A percentile compares a stretch with the other conserved stretches of the same genome.
Conservation (phyloP, 2,888 invertebrate species). For the Theretra japonica region DNA sequence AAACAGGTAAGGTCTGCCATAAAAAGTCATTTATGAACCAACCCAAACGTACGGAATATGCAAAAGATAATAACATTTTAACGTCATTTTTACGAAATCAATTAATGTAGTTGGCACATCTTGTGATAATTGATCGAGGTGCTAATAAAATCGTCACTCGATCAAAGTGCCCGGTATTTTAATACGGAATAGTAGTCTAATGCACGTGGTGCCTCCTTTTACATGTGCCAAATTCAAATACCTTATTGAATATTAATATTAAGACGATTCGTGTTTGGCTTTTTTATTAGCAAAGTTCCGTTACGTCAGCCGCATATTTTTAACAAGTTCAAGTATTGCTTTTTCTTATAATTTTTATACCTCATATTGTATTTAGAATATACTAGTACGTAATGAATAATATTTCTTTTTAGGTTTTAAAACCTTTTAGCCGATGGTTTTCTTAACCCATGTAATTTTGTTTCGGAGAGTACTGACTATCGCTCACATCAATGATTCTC, state of each 20-base stretch:
- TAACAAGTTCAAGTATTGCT: background rate
- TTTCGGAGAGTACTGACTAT: too few species aligned
- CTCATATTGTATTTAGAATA: too few species aligned
- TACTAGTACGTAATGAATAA: background rate
- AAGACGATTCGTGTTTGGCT: background rate
- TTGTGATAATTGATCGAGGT: too few species aligned
- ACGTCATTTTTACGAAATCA: too few species aligned
- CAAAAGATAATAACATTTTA: too few species aligned
- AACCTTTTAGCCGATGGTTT: background rate
- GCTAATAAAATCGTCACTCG: background rate
- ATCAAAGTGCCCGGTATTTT: background rate
- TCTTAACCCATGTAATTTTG: background rate
- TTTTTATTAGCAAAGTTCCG: background rate
- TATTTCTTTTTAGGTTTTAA: background rate
- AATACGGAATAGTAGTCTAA: background rate
- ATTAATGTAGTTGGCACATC: too few species aligned
- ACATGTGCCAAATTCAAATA: background rate
- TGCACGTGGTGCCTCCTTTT: background rate
- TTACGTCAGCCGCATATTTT: conserved; percentile 3
- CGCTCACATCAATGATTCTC: too few species aligned
- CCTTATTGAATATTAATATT: background rate
- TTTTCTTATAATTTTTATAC: background rate
- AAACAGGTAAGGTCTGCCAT: too few species aligned
- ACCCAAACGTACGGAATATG: too few species aligned
- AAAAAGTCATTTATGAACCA: too few species aligned